Conservation (phyloP, 2,888 invertebrate genomes). For the Encarsia formosa region DNA sequence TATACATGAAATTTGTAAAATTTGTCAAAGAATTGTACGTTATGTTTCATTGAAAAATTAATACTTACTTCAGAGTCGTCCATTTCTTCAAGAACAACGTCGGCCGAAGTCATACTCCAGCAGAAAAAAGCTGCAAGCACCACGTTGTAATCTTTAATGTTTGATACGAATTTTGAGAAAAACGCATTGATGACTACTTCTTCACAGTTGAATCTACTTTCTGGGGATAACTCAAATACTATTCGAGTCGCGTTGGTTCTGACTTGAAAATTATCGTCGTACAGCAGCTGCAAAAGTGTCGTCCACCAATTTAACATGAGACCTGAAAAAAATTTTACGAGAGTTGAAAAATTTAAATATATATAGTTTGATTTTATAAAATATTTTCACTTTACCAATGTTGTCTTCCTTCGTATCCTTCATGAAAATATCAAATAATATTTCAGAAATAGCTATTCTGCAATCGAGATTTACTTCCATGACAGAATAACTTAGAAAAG, state of each 20-base stretch:
- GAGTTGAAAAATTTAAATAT: neutral
- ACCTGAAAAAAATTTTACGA: constrained; percentile 14
- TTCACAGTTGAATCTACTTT: constrained; percentile 30
- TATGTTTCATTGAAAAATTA: neutral
- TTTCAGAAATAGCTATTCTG: constrained; percentile 38
- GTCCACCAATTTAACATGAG: constrained; percentile 44
- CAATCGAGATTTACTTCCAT: constrained; percentile 37
- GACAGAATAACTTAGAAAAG: constrained; percentile 37
- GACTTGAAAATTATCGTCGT: constrained; percentile 41
- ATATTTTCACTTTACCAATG: constrained; percentile 28
- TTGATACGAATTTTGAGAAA: constrained; percentile 36
- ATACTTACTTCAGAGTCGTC: constrained; percentile 45
- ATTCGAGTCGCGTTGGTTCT: constrained; percentile 34
- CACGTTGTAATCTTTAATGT: constrained; percentile 25
- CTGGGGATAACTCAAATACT: constrained; percentile 30
- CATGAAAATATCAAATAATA: constrained; percentile 34
- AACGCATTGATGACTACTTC: constrained; percentile 31
- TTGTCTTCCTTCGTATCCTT: constrained; percentile 11
- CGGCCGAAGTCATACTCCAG: constrained; percentile 36
- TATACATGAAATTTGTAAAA: constrained; percentile 2
- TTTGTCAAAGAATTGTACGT: too few species aligned
- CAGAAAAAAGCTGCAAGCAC: constrained; percentile 38
- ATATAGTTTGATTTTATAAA: neutral
- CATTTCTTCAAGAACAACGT: constrained; percentile 41
- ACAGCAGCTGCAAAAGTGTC: constrained; percentile 39